Conservation (phyloP, 2,113 vertebrate species). For the Pelodiscus sinensis region DNA sequence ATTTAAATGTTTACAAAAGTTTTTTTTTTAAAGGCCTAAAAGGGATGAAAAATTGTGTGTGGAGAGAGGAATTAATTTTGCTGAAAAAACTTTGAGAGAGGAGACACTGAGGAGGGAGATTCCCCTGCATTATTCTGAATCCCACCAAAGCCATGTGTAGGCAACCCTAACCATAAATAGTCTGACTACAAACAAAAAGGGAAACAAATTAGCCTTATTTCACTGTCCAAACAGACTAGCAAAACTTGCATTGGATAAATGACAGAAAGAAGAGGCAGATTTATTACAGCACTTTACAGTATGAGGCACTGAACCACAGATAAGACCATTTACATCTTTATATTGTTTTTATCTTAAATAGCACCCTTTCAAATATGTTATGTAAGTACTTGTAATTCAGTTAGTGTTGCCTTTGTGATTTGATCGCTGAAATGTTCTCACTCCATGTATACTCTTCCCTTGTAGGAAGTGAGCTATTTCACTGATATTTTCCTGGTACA, state of each 20-base stretch:
- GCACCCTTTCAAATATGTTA: conserved; percentile 20
- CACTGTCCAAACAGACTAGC: neutral
- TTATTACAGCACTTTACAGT: neutral
- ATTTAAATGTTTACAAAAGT: neutral
- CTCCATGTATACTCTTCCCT: neutral
- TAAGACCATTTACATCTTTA: conserved; percentile 29
- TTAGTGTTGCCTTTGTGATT: neutral
- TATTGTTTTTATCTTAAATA: conserved; percentile 5
- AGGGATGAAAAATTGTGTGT: neutral
- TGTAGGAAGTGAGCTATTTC: conserved; percentile 1
- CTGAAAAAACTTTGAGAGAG: neutral
- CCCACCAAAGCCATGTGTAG: neutral
- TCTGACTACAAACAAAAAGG: neutral
- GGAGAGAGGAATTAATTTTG: neutral
- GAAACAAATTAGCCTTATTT: neutral
- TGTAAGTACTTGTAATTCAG: conserved; percentile 29
- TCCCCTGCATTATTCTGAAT: neutral
- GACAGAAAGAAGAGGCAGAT: neutral
- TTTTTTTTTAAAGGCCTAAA: too few relatives aligned
- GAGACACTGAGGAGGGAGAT: neutral
- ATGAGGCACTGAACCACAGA: neutral
- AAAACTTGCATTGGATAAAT: neutral
- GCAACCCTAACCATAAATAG: neutral
- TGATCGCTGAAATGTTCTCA: conserved; percentile 34
- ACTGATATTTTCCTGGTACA: neutral